These are phyloP conservation scores for Dryococelus australis DNA, from an alignment of 2,888 invertebrate species.

Conservation along the genomic window DNA sequence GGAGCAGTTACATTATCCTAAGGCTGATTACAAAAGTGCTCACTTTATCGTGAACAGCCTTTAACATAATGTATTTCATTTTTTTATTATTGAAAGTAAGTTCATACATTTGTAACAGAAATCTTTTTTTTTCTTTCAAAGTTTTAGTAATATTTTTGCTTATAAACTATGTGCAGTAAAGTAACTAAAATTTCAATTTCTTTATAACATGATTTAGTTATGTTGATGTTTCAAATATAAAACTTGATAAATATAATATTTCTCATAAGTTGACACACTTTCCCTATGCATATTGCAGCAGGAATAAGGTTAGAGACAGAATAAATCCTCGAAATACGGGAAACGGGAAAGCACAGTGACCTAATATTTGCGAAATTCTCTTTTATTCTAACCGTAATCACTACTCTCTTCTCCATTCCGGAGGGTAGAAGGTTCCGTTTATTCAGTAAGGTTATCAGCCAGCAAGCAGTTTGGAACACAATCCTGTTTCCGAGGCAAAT, in stretches of 20 bases:
- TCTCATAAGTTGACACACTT: not conserved
- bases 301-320: not conserved
- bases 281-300: not conserved
- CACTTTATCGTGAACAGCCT: too few species aligned
- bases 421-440: not conserved
- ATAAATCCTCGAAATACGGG: not conserved
- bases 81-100: too few species aligned
- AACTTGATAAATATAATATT: not conserved
- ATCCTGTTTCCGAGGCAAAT: not conserved
- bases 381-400: not conserved
- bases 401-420: not conserved
- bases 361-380: not conserved
- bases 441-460: constrained; percentile 5
- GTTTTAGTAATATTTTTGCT: too few species aligned
- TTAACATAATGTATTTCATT: too few species aligned
- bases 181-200: too few species aligned
- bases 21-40: too few species aligned
- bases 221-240: not conserved
- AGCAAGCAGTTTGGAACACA: not conserved
- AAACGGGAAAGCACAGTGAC: not conserved
- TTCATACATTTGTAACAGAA: too few species aligned
- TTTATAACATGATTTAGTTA: not conserved
- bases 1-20: too few species aligned
- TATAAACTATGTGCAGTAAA: too few species aligned
- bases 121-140: too few species aligned